These are phyloP conservation scores for Trinorchestia longiramus DNA, from an alignment of 1,140 invertebrate species.

Conservation along the genomic window DNA sequence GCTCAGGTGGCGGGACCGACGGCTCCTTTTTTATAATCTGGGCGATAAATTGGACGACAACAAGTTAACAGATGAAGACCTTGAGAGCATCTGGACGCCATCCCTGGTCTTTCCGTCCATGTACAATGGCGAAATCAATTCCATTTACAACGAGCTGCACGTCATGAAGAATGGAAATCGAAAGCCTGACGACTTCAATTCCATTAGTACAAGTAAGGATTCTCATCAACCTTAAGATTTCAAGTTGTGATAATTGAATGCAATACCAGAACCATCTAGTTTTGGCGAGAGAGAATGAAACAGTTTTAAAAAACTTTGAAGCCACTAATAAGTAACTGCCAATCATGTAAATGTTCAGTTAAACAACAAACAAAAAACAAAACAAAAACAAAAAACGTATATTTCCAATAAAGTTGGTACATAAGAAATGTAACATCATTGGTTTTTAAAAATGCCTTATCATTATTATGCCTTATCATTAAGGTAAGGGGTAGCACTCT, in stretches of 20 bases:
- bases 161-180: background rate
- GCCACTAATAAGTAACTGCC: no score
- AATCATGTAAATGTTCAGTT: no score
- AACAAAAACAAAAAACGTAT: no score
- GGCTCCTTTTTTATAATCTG: conserved; percentile 55
- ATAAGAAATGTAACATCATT: no score
- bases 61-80: conserved; percentile 33
- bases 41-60: conserved; percentile 19
- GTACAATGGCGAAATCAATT: background rate
- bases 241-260: background rate
- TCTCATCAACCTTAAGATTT: background rate
- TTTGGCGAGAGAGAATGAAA: no score
- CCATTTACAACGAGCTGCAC: background rate
- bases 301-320: no score
- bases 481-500: no score
- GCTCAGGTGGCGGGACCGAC: conserved; percentile 55
- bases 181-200: background rate
- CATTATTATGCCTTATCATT: no score
- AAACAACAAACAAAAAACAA: no score
- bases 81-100: conserved; percentile 58
- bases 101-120: conserved; percentile 51
- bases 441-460: no score
- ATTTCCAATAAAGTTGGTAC: no score
- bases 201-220: conserved; percentile 1
- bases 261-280: no score